Base-by-base conservation (phyloP, 2,888 invertebrate genomes). In the Phortica magna region DNA sequence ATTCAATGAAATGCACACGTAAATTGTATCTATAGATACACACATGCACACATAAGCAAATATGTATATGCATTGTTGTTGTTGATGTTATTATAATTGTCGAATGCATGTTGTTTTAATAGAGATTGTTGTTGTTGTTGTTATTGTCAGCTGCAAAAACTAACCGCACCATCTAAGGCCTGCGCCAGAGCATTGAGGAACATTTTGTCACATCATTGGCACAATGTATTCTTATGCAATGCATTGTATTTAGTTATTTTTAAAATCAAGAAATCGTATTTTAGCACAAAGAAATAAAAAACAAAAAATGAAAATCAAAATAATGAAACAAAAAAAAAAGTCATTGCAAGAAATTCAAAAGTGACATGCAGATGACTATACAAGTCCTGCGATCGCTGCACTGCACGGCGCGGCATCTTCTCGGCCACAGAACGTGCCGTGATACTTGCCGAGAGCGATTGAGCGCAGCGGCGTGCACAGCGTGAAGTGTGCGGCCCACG, bases 81-180 rank as follows among this genome's bases (percentile, higher is more conserved):
- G 48, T 48, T 75, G 53, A 65, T 57, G 39, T 10, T 17, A 31
- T 64, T 76, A 10, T 70, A 64, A 9, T 48, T 48, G 10, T 48
- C 31, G 31, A 4, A 12, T 48, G 48, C 48, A 48, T 75, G 19
- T 17, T 61, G 22, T 22, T 61, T 12, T 17, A 14, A 17, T 61
- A 22, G 61, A 19, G 9, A 9, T 72, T 43, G 31, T 65, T 14
- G 39, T 39, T 17, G 65, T 31, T 31, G 65, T 14, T 31, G 31
- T 7, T 17, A 17, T 39, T 65, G 65, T 14, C 73, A 17, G 71
- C 14, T 19, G 6, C 17, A 19, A 41, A 64, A 42, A 43, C 53
- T 67, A 42, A 80, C 81, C 89, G 81, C 85, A 84, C 89, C 89
- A 89, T 89, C 89, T 89, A 90, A 85, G 89, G 89, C 72, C 84